Evolutionary conservation across 2,888 invertebrate species (phyloP).

Genomic region (Amphipoea oculea): DNA sequence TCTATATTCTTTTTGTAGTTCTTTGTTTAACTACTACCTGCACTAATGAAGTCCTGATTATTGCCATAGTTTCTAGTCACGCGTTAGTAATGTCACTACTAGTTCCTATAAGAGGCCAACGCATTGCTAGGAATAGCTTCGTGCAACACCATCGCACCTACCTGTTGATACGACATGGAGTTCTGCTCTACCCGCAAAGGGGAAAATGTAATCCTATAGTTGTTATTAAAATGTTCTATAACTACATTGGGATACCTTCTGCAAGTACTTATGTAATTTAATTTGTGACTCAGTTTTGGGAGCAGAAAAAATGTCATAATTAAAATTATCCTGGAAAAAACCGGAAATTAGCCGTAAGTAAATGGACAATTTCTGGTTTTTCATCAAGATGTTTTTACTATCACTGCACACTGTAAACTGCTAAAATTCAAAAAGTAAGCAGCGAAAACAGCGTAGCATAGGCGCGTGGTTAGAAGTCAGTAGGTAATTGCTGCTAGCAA

Average conservation of each 20-base stretch:
- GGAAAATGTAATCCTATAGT: slow-evolving; percentile 1
- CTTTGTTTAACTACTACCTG: not conserved
- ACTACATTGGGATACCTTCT: not conserved
- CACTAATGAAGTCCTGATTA: not conserved
- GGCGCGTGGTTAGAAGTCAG: not conserved
- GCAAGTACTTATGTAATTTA: not conserved
- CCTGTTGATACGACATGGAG: slow-evolving; percentile 48
- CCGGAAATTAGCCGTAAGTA: no score
- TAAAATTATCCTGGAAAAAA: no score
- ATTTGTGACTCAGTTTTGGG: not conserved
- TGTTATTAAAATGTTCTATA: not conserved
- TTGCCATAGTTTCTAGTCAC: not conserved
- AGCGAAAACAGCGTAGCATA: not conserved
- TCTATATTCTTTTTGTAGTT: not conserved
- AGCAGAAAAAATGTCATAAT: not conserved
- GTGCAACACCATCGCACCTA: slow-evolving; percentile 35
- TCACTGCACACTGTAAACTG: not conserved
- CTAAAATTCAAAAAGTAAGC: not conserved
- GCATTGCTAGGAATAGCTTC: not conserved
- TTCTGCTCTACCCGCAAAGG: not conserved
- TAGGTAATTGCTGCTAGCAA: not conserved
- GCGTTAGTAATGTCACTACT: not conserved
- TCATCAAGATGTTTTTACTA: not conserved
- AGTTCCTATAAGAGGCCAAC: not conserved
- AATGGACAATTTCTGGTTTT: no score